Conservation (phyloP, 2,888 invertebrate genomes). For the Cosmia pyralina region DNA sequence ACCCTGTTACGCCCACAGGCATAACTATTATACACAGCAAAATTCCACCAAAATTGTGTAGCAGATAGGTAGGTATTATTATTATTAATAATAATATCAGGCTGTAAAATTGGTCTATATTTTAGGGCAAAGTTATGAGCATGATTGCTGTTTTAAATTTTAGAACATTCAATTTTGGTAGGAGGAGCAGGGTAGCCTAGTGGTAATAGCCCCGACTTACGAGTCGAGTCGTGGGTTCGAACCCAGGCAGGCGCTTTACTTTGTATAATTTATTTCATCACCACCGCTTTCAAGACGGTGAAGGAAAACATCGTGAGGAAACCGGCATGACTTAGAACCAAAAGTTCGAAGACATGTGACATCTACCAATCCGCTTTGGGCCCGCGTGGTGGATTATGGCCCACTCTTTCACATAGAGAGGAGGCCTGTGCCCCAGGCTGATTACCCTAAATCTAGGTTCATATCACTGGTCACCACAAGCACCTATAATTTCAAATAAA, state of each 20-base stretch:
- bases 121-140: background rate
- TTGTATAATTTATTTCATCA: background rate
- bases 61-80: no score
- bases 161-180: background rate
- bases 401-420: background rate
- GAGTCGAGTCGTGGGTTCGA: background rate
- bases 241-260: background rate
- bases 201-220: background rate
- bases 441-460: background rate
- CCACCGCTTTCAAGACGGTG: background rate
- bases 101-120: background rate
- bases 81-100: background rate
- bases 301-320: background rate
- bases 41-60: no score
- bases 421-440: background rate
- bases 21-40: background rate
- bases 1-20: background rate
- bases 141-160: background rate
- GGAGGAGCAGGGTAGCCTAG: background rate
- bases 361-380: background rate
- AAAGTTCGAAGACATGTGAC: background rate
- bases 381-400: background rate
- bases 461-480: background rate
- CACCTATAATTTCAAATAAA: background rate
- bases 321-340: background rate